Evolutionary conservation across 2,797 vertebrate genomes (phyloP).

Genomic region (Cyclopterus lumpus): DNA sequence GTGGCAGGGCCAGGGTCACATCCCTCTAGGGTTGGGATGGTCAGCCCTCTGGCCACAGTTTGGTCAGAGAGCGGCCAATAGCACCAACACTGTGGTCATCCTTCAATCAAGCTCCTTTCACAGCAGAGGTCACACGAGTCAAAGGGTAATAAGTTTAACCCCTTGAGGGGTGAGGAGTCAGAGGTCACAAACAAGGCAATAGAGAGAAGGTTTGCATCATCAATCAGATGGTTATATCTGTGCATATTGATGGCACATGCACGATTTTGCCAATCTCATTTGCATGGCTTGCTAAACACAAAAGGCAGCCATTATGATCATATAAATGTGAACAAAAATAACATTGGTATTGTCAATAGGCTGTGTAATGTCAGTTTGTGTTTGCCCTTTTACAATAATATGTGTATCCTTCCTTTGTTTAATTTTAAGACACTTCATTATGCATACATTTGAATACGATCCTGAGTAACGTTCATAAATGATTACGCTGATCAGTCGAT

Average conservation of each 20-base stretch:
- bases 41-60: conserved; percentile 77
- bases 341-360: not conserved
- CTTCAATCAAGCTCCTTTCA: conserved; percentile 91
- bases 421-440: conserved; percentile 1
- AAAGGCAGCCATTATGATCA: conserved; percentile 42
- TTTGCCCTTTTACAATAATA: not conserved
- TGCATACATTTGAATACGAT: conserved; percentile 15
- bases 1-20: conserved; percentile 82
- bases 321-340: conserved; percentile 31
- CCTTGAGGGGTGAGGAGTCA: conserved; percentile 83
- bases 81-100: conserved; percentile 88
- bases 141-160: conserved; percentile 96
- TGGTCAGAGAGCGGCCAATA: conserved; percentile 87
- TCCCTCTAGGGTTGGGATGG: conserved; percentile 76
- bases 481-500: not conserved
- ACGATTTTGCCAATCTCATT: conserved; percentile 67
- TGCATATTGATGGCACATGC: conserved; percentile 70
- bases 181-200: conserved; percentile 89
- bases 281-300: conserved; percentile 71
- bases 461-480: conserved; percentile 12
- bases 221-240: conserved; percentile 80
- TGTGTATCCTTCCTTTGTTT: not conserved
- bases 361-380: conserved; percentile 2
- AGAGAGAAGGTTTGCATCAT: conserved; percentile 83
- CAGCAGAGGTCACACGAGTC: conserved; percentile 89